Conservation (phyloP, 2,888 invertebrate genomes). For the Chrysomela aeneicollis region DNA sequence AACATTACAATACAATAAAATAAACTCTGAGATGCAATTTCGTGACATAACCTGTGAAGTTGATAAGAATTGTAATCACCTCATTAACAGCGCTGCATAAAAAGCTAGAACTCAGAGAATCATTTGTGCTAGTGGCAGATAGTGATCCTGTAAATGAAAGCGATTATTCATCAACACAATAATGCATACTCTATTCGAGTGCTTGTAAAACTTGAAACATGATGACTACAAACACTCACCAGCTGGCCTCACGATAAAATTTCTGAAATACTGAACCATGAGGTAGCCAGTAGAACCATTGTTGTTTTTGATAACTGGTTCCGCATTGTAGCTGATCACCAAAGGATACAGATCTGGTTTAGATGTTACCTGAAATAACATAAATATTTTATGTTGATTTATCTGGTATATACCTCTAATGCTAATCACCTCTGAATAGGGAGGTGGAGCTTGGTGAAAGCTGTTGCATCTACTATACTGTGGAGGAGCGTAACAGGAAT, state of each 20-base stretch:
- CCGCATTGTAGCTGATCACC: constrained; percentile 81
- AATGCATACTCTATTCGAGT: no score
- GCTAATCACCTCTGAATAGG: constrained; percentile 78
- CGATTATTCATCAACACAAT: no score
- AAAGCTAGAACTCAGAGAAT: constrained; percentile 87
- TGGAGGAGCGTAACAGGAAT: constrained; percentile 83
- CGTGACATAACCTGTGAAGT: no score
- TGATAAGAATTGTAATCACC: constrained; percentile 59
- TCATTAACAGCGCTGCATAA: constrained; percentile 86
- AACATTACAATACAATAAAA: no score
- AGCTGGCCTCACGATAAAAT: constrained; percentile 78
- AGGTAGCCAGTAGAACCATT: constrained; percentile 76
- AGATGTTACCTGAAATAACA: constrained; percentile 78
- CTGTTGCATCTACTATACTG: constrained; percentile 86
- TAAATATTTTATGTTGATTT: no score
- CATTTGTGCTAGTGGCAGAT: constrained; percentile 85
- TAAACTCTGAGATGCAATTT: no score
- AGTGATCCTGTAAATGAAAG: constrained; percentile 69
- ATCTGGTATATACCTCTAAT: no score
- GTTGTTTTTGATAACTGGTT: constrained; percentile 70
- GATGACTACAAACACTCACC: constrained; percentile 58
- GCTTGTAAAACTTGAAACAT: neutral
- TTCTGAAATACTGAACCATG: constrained; percentile 86
- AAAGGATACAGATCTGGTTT: constrained; percentile 87
- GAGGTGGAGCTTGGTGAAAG: constrained; percentile 83